These are phyloP conservation scores for Vanessa tameamea DNA, from an alignment of 1,140 invertebrate genomes.

Conservation along the genomic window DNA sequence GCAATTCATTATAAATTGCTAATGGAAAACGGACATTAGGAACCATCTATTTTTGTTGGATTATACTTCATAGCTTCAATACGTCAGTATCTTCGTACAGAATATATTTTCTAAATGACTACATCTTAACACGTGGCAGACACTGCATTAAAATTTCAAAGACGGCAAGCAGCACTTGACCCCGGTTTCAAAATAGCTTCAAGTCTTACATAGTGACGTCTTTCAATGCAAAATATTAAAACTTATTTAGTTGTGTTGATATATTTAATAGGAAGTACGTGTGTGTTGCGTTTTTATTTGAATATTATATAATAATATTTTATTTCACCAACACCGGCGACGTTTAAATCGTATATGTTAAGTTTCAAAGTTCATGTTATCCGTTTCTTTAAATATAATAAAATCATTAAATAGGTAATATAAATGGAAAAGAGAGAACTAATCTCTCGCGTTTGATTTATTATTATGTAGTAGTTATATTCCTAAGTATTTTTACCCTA, in stretches of 20 bases:
- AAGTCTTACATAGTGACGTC: conserved; percentile 16
- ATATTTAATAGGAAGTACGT: too few species aligned
- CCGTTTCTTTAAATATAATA: too few species aligned
- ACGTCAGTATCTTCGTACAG: neutral
- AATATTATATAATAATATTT: too few species aligned
- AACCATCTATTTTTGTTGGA: neutral
- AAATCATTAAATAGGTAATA: too few species aligned
- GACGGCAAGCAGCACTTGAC: conserved; percentile 46
- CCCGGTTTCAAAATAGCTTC: conserved; percentile 46
- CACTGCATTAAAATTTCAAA: conserved; percentile 53
- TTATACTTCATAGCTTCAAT: neutral
- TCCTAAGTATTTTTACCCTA: too few species aligned
- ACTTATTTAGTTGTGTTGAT: neutral
- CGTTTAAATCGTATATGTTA: too few species aligned
- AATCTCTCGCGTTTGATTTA: too few species aligned
- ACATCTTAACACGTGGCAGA: conserved; percentile 24
- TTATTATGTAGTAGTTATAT: too few species aligned
- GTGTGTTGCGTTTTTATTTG: too few species aligned
- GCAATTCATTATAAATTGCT: neutral
- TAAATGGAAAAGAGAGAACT: too few species aligned
- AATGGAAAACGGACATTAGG: neutral
- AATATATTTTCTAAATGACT: conserved; percentile 21
- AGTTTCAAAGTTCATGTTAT: too few species aligned
- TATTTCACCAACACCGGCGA: neutral
- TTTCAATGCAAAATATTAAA: conserved; percentile 22